Conservation (phyloP, 1,140 invertebrate genomes). For the Harlomillsia oculata region DNA sequence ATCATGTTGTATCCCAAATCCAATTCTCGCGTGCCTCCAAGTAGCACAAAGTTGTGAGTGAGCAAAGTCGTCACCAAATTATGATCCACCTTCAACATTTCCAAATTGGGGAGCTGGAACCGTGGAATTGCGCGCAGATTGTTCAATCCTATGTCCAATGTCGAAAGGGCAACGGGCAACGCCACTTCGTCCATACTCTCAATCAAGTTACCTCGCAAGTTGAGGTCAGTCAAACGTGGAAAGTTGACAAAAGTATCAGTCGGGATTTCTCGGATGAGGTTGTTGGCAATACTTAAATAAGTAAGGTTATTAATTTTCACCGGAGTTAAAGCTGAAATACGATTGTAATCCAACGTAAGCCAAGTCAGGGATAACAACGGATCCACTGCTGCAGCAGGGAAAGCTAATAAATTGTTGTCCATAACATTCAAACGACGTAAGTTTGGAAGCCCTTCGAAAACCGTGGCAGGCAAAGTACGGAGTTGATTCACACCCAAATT, state of each 20-base stretch:
- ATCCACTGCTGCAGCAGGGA: constrained; percentile 66
- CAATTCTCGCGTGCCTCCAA: constrained; percentile 62
- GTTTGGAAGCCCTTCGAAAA: constrained; percentile 66
- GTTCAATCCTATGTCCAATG: constrained; percentile 36
- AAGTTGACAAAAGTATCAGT: constrained; percentile 57
- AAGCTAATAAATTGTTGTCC: constrained; percentile 76
- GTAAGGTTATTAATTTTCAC: constrained; percentile 44
- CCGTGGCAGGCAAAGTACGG: constrained; percentile 72
- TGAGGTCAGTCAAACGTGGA: constrained; percentile 33
- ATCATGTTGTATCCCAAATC: constrained; percentile 67
- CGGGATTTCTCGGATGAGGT: constrained; percentile 76
- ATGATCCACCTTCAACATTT: constrained; percentile 62
- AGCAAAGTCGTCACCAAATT: constrained; percentile 63
- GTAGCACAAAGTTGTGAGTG: constrained; percentile 60
- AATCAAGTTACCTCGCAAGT: constrained; percentile 36
- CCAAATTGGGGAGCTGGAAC: constrained; percentile 44
- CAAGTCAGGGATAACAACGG: constrained; percentile 60
- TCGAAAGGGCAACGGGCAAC: constrained; percentile 31
- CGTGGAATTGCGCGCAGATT: constrained; percentile 29
- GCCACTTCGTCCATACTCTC: constrained; percentile 29
- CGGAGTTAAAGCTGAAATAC: constrained; percentile 67
- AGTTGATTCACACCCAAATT: constrained; percentile 76
- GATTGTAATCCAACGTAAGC: constrained; percentile 72
- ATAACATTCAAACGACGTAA: constrained; percentile 67
- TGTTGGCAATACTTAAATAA: constrained; percentile 61